These are phyloP conservation scores for Candidula unifasciata DNA, from an alignment of 2,888 invertebrate species.

Conservation along the genomic window DNA sequence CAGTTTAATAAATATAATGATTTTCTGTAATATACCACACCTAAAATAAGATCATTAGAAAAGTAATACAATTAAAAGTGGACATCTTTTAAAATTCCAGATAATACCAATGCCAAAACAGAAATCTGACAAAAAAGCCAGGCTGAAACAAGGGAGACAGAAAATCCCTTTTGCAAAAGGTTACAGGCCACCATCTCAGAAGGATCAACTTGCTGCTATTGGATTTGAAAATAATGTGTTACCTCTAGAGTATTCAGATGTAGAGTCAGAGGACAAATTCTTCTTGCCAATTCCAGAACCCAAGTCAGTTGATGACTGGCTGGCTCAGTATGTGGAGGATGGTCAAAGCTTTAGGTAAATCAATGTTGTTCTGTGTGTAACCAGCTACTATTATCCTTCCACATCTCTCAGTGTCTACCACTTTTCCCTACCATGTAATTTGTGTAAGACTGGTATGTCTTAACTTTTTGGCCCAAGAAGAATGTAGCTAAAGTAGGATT, in stretches of 20 bases:
- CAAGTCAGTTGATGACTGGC: conserved; percentile 71
- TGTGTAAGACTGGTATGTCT: no score
- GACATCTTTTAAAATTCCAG: no score
- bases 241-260: conserved; percentile 45
- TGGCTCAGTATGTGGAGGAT: conserved; percentile 73
- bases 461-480: no score
- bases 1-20: no score
- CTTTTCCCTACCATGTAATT: no score
- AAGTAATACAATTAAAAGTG: no score
- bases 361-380: not conserved
- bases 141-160: conserved; percentile 8
- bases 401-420: no score
- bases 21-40: no score
- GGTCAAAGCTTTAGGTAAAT: conserved; percentile 68
- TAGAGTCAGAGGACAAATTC: conserved; percentile 51
- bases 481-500: no score
- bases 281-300: conserved; percentile 69
- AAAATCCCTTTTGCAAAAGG: conserved; percentile 66
- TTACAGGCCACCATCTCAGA: conserved; percentile 61
- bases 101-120: conserved; percentile 11
- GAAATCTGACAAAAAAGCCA: conserved; percentile 13
- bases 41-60: no score
- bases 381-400: not conserved
- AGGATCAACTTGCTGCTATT: conserved; percentile 62
- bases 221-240: conserved; percentile 56